Base-by-base conservation (phyloP, 64 coral and sea anemone genomes). In the Stichodactyla mertensii region DNA sequence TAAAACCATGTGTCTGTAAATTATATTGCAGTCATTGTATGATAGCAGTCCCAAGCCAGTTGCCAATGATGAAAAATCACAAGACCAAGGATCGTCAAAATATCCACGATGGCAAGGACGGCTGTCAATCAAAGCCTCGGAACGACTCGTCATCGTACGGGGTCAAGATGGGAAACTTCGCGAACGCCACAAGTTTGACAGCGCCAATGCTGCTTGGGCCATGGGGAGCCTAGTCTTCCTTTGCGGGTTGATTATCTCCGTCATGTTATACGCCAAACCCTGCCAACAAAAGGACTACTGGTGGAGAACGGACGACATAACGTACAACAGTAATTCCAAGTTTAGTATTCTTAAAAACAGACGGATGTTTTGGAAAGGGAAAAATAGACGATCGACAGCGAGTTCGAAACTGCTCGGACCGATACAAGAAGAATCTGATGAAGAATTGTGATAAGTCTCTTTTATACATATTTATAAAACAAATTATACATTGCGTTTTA, bases 211-310 rank as follows among this genome's bases (percentile, higher is more conserved):
- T 2, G 97, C 97, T 0, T 99, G 97, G 97, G 97, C 97, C 51
- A 70, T 99, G 0, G 97, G 93, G 5, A 95, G 93, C 28, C 87
- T 99, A n/a, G 79, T 99, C 2, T 99, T 99, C 79, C 86, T 99
- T 2, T 95, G 93, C 28, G 55, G 87, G 2, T 79, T 98, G 20
- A 87, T 98, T 26, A 56, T 89, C 28, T 55, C 89, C 54, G 90
- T 98, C 4, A 89, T 98, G 88, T 4, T 92, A 4, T 95, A 98
- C 20, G 93, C 93, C 9, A 92, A 88, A 78, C 92, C 92, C 1
- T 98, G 96, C 89, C 85, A 92, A 83, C 87, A 98, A 54, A 92
- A 93, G 77, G 92, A 98, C 45, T 89, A 94, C n/a, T 98, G 90
- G 90, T 92, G 93, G 92, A 92, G 85, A 80, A 79, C 88, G 11